A percentile compares a stretch with the other conserved stretches of the same genome.
Conservation (phyloP, 2,888 invertebrate genomes). For the Limenitis camilla region DNA sequence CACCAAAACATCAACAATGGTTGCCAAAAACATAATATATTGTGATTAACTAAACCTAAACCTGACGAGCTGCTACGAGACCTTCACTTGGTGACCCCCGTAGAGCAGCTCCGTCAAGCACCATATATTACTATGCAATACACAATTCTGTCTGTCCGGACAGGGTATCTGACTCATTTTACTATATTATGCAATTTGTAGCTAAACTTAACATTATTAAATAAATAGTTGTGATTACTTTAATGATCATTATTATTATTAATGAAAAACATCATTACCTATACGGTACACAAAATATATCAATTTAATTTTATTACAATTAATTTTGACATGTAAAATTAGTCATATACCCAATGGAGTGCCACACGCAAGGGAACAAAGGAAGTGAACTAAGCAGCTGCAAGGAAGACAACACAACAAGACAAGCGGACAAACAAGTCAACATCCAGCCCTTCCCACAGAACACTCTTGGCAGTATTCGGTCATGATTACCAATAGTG, state of each 20-base stretch:
- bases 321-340: not conserved
- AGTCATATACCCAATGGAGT: slow-evolving; percentile 6
- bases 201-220: not conserved
- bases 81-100: slow-evolving; percentile 44
- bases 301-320: too few species aligned
- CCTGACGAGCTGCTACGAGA: slow-evolving; percentile 34
- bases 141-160: slow-evolving; percentile 6
- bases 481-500: slow-evolving; percentile 24
- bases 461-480: slow-evolving; percentile 22
- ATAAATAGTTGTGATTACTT: not conserved
- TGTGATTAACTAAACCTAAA: slow-evolving; percentile 54
- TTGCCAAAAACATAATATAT: slow-evolving; percentile 50
- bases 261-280: too few species aligned
- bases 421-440: slow-evolving; percentile 7
- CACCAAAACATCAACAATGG: slow-evolving; percentile 41
- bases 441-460: slow-evolving; percentile 9
- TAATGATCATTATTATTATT: too few species aligned
- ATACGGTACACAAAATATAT: too few species aligned
- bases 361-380: slow-evolving; percentile 7
- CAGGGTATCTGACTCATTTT: slow-evolving; percentile 6
- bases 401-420: slow-evolving; percentile 18
- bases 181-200: not conserved
- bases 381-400: slow-evolving; percentile 12
- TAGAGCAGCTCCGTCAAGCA: slow-evolving; percentile 7
- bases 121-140: slow-evolving; percentile 23